Conservation (phyloP, 1,140 invertebrate species). For the Heliconius melpomene region DNA sequence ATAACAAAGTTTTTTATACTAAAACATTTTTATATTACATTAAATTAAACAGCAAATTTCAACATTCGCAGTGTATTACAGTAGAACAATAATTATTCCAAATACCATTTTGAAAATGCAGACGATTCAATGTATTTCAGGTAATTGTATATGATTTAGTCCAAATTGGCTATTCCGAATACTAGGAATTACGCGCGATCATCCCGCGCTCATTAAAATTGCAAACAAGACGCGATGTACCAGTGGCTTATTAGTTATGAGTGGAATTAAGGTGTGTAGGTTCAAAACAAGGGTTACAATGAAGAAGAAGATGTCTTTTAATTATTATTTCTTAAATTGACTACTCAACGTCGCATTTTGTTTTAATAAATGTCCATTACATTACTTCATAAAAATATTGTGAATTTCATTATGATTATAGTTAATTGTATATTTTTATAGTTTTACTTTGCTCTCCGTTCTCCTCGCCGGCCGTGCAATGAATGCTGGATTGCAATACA, state of each 20-base stretch:
- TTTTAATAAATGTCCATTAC: too few relatives aligned
- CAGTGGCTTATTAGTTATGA: background rate
- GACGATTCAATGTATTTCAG: background rate
- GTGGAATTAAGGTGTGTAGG: too few relatives aligned
- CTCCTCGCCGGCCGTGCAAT: too few relatives aligned
- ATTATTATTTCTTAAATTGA: too few relatives aligned
- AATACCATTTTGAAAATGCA: background rate
- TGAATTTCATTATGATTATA: too few relatives aligned
- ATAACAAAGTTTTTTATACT: too few relatives aligned
- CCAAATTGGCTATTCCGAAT: background rate
- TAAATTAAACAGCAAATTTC: background rate
- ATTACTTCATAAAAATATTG: too few relatives aligned
- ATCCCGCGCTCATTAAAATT: background rate
- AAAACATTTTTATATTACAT: background rate
- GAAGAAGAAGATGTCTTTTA: too few relatives aligned
- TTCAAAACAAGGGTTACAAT: background rate
- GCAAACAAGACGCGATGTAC: background rate
- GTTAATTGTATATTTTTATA: too few relatives aligned
- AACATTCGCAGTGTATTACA: background rate
- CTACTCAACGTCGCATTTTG: too few relatives aligned
- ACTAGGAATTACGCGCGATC: background rate
- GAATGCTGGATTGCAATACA: too few relatives aligned
- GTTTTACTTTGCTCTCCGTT: too few relatives aligned
- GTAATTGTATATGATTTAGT: conserved; percentile 3
- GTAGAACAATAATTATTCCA: background rate